phyloP scores from a whole-genome alignment of 2,888 invertebrate genomes.

The Xestia xanthographa region DNA sequence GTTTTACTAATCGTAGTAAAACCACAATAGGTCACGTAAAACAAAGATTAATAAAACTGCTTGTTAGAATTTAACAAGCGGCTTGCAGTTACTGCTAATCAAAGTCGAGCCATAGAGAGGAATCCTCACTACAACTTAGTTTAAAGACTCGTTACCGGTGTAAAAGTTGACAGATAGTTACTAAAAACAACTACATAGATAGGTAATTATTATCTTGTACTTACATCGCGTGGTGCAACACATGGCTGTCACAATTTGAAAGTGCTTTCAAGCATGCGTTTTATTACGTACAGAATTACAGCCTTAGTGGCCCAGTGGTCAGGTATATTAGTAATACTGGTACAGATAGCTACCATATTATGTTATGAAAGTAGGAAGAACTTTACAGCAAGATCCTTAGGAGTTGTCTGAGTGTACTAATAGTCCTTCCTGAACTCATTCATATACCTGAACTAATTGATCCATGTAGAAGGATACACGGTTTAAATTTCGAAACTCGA shows the following conservation, averaged over 20 bases:
- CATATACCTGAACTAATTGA: neutral
- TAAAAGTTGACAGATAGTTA: slow-evolving; percentile 12
- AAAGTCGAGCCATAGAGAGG: neutral
- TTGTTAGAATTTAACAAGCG: neutral
- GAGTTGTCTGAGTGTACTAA: neutral
- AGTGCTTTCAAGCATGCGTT: slow-evolving; percentile 42
- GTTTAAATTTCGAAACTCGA: neutral
- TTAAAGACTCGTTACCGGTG: slow-evolving; percentile 3
- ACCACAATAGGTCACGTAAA: neutral
- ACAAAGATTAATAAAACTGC: neutral
- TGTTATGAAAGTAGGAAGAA: slow-evolving; percentile 7
- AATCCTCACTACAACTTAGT: neutral
- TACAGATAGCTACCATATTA: neutral
- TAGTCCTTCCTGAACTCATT: neutral
- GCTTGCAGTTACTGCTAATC: neutral
- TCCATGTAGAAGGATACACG: neutral
- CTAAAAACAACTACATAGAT: slow-evolving; percentile 23
- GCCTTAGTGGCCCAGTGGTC: slow-evolving; percentile 17
- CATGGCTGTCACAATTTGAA: slow-evolving; percentile 41
- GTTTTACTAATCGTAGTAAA: neutral
- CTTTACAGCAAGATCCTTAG: neutral
- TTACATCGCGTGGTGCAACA: slow-evolving; percentile 28
- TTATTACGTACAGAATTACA: slow-evolving; percentile 37
- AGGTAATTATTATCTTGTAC: slow-evolving; percentile 37
- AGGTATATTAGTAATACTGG: neutral